phyloP scores from a whole-genome alignment of 2,888 invertebrate genomes.

The Omphaloscelis lunosa region DNA sequence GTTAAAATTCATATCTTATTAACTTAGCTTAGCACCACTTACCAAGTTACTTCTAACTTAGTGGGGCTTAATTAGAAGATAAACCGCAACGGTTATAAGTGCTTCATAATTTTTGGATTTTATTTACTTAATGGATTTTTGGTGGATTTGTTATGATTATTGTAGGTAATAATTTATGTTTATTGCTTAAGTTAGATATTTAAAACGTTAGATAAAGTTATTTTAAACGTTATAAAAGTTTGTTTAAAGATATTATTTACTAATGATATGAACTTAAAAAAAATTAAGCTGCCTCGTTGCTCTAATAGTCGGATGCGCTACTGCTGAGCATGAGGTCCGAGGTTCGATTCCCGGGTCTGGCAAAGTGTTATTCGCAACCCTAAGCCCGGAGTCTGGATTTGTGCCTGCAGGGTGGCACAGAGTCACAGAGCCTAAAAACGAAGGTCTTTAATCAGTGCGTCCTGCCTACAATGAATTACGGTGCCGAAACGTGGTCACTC shows the following conservation, averaged over 20 bases:
- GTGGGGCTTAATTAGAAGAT: conserved; percentile 68
- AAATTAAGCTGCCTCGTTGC: background rate
- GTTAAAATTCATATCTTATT: conserved; percentile 78
- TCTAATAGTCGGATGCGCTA: background rate
- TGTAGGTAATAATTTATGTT: background rate
- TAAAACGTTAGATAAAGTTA: background rate
- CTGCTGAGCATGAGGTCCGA: background rate
- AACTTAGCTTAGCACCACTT: conserved; percentile 72
- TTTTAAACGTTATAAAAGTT: background rate
- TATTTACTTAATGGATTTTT: conserved; percentile 26
- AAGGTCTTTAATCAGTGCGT: no score
- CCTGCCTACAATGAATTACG: no score
- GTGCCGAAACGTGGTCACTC: no score
- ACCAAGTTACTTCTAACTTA: conserved; percentile 74
- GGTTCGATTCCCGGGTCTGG: background rate
- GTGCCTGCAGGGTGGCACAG: background rate
- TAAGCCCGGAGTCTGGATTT: background rate
- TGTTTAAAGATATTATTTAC: background rate
- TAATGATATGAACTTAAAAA: background rate
- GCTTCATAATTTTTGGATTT: conserved; percentile 52
- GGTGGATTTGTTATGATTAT: conserved; percentile 29
- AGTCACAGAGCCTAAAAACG: no score
- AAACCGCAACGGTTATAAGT: conserved; percentile 59
- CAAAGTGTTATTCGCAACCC: background rate
- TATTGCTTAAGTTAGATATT: background rate